Evolutionary conservation across 2,888 invertebrate species (phyloP).

Genomic region (Cryptus armator): DNA sequence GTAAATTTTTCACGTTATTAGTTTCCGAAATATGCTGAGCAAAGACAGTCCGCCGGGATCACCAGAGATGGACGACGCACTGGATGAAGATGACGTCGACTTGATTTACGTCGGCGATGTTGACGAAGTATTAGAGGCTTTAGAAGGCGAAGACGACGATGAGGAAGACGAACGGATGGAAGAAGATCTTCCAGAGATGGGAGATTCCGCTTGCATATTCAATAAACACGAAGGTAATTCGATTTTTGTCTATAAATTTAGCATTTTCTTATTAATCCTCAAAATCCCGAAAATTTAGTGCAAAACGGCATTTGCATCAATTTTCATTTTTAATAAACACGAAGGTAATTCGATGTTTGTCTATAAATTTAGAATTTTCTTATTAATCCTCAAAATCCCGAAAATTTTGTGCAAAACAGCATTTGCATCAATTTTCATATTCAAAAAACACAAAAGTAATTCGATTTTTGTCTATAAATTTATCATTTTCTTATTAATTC

Average conservation of each 20-base stretch:
- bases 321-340: too few relatives aligned
- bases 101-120: slow-evolving; percentile 82
- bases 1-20: neutral
- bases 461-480: too few relatives aligned
- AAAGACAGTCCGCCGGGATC: slow-evolving; percentile 87
- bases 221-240: slow-evolving; percentile 86
- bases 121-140: slow-evolving; percentile 81
- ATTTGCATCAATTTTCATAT: too few relatives aligned
- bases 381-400: too few relatives aligned
- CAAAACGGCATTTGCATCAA: neutral
- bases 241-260: neutral
- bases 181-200: slow-evolving; percentile 82
- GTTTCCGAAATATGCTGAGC: slow-evolving; percentile 72
- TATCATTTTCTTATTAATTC: too few relatives aligned
- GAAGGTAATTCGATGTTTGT: too few relatives aligned
- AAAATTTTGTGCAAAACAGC: too few relatives aligned
- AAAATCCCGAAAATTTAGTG: neutral
- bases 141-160: slow-evolving; percentile 73
- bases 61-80: slow-evolving; percentile 86
- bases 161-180: slow-evolving; percentile 82
- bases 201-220: slow-evolving; percentile 89
- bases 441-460: too few relatives aligned
- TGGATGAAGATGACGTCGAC: slow-evolving; percentile 85
- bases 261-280: neutral
- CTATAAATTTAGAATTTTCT: too few relatives aligned